Percentiles rank a stretch among this genome's conserved stretches.
phyloP scores from a whole-genome alignment of 2,113 vertebrate species.

The Tichodroma muraria region DNA sequence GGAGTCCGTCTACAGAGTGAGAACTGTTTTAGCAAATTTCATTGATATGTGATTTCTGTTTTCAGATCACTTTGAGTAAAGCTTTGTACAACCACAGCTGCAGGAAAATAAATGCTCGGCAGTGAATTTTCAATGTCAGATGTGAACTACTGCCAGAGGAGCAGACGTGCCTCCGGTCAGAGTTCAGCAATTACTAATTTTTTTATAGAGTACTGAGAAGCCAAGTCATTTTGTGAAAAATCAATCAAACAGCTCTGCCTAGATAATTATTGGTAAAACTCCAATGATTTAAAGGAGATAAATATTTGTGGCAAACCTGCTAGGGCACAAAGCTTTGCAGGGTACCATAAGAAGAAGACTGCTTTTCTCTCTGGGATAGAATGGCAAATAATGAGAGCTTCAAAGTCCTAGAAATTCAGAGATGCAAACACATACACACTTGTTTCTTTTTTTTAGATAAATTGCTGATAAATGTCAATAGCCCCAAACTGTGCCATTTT shows the following conservation, averaged over 20 bases:
- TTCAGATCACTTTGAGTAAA: neutral
- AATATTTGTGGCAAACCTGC: neutral
- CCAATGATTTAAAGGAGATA: neutral
- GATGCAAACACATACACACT: neutral
- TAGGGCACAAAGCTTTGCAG: neutral
- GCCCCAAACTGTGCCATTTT: neutral
- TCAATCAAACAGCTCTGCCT: neutral
- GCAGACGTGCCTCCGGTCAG: neutral
- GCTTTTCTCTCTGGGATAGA: neutral
- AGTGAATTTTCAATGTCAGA: neutral
- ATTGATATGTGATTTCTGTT: neutral
- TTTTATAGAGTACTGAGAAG: neutral
- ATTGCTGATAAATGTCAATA: neutral
- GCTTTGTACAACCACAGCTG: neutral
- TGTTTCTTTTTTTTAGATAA: neutral
- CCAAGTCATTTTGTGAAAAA: neutral
- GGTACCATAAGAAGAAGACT: neutral
- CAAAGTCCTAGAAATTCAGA: neutral
- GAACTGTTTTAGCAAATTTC: neutral
- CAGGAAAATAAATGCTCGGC: neutral
- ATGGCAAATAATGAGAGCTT: neutral
- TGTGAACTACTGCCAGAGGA: neutral
- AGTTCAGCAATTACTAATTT: neutral
- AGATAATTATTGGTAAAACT: neutral
- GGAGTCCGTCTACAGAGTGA: neutral